phyloP scores from a whole-genome alignment of 2,797 vertebrate species.

The Argya squamiceps region DNA sequence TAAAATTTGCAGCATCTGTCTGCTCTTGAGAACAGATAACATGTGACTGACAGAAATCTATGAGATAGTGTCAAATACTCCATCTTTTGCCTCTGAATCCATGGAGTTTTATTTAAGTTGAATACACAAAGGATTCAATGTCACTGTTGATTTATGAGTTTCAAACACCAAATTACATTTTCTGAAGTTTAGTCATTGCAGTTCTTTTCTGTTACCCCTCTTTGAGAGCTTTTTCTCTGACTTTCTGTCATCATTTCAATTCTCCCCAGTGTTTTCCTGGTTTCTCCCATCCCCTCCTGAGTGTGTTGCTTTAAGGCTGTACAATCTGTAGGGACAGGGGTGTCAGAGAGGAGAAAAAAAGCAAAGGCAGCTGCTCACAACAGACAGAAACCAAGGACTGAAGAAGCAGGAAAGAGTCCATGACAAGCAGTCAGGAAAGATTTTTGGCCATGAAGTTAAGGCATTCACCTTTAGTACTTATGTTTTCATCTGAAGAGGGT shows the following conservation, averaged over 20 bases:
- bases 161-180: not conserved
- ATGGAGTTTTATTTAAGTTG: not conserved
- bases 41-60: not conserved
- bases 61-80: not conserved
- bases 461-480: not conserved
- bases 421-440: not conserved
- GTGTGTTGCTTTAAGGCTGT: not conserved
- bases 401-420: not conserved
- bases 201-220: not conserved
- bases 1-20: not conserved
- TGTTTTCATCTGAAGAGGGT: not conserved
- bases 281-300: not conserved
- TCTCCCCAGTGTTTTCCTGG: not conserved
- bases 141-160: not conserved
- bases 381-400: not conserved
- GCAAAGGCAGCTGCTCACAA: not conserved
- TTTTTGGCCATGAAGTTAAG: not conserved
- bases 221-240: not conserved
- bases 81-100: not conserved
- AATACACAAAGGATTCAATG: not conserved
- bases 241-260: not conserved
- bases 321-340: not conserved
- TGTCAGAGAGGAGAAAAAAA: not conserved
- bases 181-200: not conserved
- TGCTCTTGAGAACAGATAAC: not conserved